Evolutionary conservation across 1,140 invertebrate genomes (phyloP).

Genomic region (Trichogramma pretiosum): DNA sequence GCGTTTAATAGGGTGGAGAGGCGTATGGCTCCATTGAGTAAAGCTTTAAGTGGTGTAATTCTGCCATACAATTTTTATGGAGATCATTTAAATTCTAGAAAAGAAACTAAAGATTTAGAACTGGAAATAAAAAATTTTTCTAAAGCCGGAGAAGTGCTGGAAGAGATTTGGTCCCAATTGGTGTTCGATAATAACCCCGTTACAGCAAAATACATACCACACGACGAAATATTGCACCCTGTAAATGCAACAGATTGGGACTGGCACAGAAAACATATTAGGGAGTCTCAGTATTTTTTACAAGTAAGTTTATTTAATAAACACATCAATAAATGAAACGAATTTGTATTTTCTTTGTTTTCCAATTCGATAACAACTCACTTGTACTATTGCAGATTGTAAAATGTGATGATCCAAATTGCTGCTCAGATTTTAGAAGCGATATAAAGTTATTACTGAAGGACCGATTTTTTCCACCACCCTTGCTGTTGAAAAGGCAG

Average conservation of each 20-base stretch:
- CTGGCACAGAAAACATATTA: neutral
- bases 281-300: neutral
- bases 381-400: neutral
- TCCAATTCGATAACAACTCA: neutral
- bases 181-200: slow-evolving; percentile 28
- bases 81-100: too few species aligned
- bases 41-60: slow-evolving; percentile 9
- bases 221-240: neutral
- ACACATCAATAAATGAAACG: neutral
- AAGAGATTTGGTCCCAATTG: slow-evolving; percentile 27
- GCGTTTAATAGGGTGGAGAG: slow-evolving; percentile 29
- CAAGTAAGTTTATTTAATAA: too few species aligned
- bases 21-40: slow-evolving; percentile 36
- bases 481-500: too few species aligned
- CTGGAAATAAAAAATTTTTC: slow-evolving; percentile 31
- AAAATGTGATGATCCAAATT: neutral
- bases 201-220: slow-evolving; percentile 26
- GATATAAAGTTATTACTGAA: too few species aligned
- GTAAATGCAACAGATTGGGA: neutral
- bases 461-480: too few species aligned
- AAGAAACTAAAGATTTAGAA: slow-evolving; percentile 30
- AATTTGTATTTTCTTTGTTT: neutral
- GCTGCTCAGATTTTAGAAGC: neutral
- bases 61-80: slow-evolving; percentile 34
- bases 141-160: slow-evolving; percentile 26